Base-by-base conservation (phyloP, 2,888 invertebrate species). In the Microchrysa polita region DNA sequence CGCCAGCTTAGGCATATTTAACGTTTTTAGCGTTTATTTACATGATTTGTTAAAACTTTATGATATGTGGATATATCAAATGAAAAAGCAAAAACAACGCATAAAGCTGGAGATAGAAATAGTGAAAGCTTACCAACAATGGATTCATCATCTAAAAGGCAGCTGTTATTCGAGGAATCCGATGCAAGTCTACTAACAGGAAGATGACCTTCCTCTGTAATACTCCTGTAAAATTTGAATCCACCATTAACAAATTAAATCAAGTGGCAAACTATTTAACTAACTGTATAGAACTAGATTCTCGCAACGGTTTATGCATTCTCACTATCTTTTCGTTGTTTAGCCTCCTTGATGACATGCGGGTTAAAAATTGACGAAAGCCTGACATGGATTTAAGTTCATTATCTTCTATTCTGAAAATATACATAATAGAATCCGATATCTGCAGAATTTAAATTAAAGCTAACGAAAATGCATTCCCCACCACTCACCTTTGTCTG, bases 271-370 rank as follows among this genome's bases (percentile, higher is more conserved):
- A 5, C 14, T 63, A 48, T 16, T 67, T 22, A 48, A 79, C 81
- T 81, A 78, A 86, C 86, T 83, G 80, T 74, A 84, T 83, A 12
- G 86, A 85, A 76, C 82, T 82, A 53, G 84, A 81, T 20, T 79
- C 81, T 72, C 82, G 82, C 18, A 82, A 74, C 7, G 82, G 79
- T 1, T 80, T 81, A 74, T 79, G 78, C 22, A 65, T 73, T 59
- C 75, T 73, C 23, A 77, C 80, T 2, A 81, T 80, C 72, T 82
- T 81, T 10, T 73, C 74, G 73, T 72, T 74, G 75, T 82, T 83
- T 12, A 82, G 81, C 60, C 81, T 81, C 23, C 84, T 80, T 78
- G 82, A 83, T 5, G 85, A 83, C 84, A 85, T 84, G 73, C 84
- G 81, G 52, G 82, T 79, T 75, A 85, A 74, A 77, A 85, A 85